Conservation (phyloP, 2,888 invertebrate genomes). For the Dascillus cervinus region DNA sequence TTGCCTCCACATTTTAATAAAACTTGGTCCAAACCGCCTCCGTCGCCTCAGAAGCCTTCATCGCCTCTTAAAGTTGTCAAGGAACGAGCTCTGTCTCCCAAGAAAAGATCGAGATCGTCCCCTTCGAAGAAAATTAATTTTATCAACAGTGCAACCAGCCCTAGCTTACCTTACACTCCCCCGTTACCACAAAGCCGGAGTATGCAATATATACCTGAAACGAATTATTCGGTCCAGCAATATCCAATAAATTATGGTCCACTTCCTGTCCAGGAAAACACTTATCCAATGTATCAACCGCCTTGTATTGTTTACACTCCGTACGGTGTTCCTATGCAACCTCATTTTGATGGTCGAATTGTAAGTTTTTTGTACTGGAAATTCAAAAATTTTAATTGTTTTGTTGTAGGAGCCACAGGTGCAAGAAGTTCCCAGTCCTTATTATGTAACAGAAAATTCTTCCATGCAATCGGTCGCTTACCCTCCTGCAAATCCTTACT, state of each 20-base stretch:
- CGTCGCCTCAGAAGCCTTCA: constrained; percentile 25
- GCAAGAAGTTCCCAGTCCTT: constrained; percentile 29
- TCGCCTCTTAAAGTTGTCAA: constrained; percentile 16
- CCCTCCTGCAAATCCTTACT: constrained; percentile 21
- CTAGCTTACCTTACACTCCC: constrained; percentile 37
- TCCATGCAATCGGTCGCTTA: constrained; percentile 10
- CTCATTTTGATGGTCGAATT: constrained; percentile 34
- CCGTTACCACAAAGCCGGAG: constrained; percentile 22
- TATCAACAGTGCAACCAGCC: constrained; percentile 38
- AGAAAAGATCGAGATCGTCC: constrained; percentile 26
- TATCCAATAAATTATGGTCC: constrained; percentile 19
- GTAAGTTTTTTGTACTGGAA: constrained; percentile 25
- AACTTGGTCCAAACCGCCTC: constrained; percentile 18
- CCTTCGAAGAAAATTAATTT: constrained; percentile 26
- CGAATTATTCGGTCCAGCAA: constrained; percentile 18
- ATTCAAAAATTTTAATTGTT: too few species aligned
- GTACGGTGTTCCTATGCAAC: constrained; percentile 32
- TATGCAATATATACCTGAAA: constrained; percentile 14
- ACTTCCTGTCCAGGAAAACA: constrained; percentile 15
- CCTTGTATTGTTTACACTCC: constrained; percentile 36
- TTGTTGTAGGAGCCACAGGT: constrained; percentile 28
- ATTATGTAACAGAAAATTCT: constrained; percentile 25
- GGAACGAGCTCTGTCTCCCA: constrained; percentile 24
- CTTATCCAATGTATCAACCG: constrained; percentile 29
- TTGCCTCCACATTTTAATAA: constrained; percentile 45